A percentile compares a stretch with the other conserved stretches of the same genome.
Evolutionary conservation across 2,888 invertebrate species (phyloP).

Genomic region (Furcula furcula): DNA sequence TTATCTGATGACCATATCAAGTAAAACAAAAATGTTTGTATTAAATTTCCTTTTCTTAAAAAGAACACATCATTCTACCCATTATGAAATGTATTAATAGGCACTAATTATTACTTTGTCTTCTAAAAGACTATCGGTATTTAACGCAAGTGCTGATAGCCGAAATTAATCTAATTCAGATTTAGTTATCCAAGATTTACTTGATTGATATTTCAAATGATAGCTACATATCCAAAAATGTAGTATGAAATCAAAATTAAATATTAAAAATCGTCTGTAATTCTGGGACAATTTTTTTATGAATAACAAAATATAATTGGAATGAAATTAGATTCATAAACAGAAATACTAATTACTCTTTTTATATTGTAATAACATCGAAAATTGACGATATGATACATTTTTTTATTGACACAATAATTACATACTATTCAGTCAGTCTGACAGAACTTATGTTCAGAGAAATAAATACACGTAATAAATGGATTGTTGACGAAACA

Average conservation of each 20-base stretch:
- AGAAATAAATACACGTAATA: constrained; percentile 38
- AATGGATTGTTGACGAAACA: constrained; percentile 47
- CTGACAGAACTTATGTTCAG: constrained; percentile 31
- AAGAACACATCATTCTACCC: constrained; percentile 26
- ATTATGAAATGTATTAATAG: constrained; percentile 34
- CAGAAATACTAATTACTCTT: too few species aligned
- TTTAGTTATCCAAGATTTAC: too few species aligned
- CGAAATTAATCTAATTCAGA: too few species aligned
- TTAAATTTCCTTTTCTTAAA: too few species aligned
- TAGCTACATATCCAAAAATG: too few species aligned
- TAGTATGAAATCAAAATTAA: too few species aligned
- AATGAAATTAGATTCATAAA: too few species aligned
- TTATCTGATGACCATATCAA: too few species aligned
- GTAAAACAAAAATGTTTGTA: too few species aligned
- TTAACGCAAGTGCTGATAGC: neutral
- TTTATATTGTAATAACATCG: constrained; percentile 16
- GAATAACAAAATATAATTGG: constrained; percentile 17
- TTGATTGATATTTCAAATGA: too few species aligned
- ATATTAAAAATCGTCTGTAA: too few species aligned
- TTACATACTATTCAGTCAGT: constrained; percentile 33
- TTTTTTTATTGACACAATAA: constrained; percentile 12
- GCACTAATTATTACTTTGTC: constrained; percentile 22
- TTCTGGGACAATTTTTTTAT: too few species aligned
- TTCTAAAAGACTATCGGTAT: neutral
- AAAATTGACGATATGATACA: constrained; percentile 30